phyloP scores from a whole-genome alignment of 1,140 invertebrate genomes.

The Pseudomyrmex flavicornis region DNA sequence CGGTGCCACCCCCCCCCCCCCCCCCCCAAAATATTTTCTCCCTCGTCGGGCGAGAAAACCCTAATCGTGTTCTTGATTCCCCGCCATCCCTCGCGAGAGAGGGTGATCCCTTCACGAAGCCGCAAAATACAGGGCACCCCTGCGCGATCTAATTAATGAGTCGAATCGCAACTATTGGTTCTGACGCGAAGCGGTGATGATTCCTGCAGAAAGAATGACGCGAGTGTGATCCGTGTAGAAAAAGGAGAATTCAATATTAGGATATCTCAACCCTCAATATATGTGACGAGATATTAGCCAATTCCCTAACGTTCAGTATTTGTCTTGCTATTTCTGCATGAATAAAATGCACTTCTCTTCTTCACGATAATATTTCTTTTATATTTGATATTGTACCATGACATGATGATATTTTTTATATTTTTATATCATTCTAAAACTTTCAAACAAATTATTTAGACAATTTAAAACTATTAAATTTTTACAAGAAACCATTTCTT shows the following conservation, averaged over 20 bases:
- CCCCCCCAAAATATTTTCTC: constrained; percentile 69
- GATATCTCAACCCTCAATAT: too few relatives aligned
- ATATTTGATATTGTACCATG: too few relatives aligned
- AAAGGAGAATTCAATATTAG: background rate
- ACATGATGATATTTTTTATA: too few relatives aligned
- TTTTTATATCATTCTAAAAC: too few relatives aligned
- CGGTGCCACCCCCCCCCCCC: constrained; percentile 17
- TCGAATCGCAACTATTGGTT: constrained; percentile 33
- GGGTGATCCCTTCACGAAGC: background rate
- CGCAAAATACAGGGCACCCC: constrained; percentile 4
- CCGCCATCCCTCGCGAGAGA: constrained; percentile 1
- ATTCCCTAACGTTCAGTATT: background rate
- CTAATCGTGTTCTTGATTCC: constrained; percentile 38
- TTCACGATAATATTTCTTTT: too few relatives aligned
- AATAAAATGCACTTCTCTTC: too few relatives aligned
- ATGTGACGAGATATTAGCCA: background rate
- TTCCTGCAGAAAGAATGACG: constrained; percentile 24
- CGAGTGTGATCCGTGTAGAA: constrained; percentile 2
- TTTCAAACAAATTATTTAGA: too few relatives aligned
- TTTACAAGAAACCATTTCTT: too few relatives aligned
- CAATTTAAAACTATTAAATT: too few relatives aligned
- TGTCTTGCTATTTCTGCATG: background rate
- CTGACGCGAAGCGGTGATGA: background rate
- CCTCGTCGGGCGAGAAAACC: constrained; percentile 16
- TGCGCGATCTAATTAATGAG: constrained; percentile 39